These are phyloP conservation scores for Umimayanthus kanabou DNA, from an alignment of 92 coral and sea anemone genomes.

Conservation along the genomic window DNA sequence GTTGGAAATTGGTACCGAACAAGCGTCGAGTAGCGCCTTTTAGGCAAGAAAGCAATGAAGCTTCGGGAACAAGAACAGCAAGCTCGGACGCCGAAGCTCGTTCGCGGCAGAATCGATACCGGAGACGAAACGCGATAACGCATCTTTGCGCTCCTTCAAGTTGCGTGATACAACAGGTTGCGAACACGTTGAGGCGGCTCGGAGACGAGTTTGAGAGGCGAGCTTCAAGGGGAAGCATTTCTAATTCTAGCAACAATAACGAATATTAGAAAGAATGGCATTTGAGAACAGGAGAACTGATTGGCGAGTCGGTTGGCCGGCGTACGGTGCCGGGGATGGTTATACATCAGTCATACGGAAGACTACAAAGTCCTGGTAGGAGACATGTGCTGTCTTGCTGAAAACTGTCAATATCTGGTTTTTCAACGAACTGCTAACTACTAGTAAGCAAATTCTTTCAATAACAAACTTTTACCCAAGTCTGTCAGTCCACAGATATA, in stretches of 20 bases:
- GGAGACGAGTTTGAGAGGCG: slow-evolving; percentile 56
- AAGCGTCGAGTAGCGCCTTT: slow-evolving; percentile 16
- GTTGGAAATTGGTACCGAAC: slow-evolving; percentile 31
- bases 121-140: slow-evolving; percentile 41
- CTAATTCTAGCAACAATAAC: not conserved
- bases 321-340: not conserved
- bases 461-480: too few relatives aligned
- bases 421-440: not conserved
- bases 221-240: slow-evolving; percentile 21
- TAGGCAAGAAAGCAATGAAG: not conserved
- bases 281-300: not conserved
- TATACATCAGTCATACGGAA: not conserved
- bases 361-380: not conserved
- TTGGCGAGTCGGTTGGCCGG: not conserved
- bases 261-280: not conserved
- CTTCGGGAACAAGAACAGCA: not conserved
- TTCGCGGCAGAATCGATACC: slow-evolving; percentile 20
- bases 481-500: not conserved
- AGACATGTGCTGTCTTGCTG: not conserved
- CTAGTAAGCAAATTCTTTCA: not conserved
- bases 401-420: not conserved
- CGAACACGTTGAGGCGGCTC: slow-evolving; percentile 45
- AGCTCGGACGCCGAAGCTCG: not conserved
- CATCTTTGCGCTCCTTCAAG: slow-evolving; percentile 26
- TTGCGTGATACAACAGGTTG: slow-evolving; percentile 43